Evolutionary conservation across 2,797 vertebrate species (phyloP).

Genomic region (Taenioides sp.): DNA sequence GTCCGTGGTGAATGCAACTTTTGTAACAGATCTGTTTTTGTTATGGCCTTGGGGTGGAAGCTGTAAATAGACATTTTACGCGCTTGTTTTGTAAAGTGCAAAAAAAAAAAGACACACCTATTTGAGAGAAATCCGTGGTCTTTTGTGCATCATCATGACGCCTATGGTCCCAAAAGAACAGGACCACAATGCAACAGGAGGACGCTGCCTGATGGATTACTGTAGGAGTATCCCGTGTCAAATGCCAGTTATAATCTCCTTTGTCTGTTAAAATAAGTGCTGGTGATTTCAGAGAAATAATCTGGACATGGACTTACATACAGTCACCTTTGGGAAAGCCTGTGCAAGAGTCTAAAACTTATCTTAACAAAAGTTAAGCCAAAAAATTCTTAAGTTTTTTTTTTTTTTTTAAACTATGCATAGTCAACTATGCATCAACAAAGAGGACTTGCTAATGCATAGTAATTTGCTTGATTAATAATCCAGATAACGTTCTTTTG

Average conservation of each 20-base stretch:
- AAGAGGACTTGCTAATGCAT: too few species aligned
- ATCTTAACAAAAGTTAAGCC: too few species aligned
- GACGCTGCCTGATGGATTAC: conserved; percentile 56
- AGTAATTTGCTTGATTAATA: too few species aligned
- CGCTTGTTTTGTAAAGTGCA: conserved; percentile 47
- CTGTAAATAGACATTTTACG: conserved; percentile 46
- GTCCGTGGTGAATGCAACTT: conserved; percentile 21
- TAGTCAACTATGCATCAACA: too few species aligned
- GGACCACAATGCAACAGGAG: conserved; percentile 46
- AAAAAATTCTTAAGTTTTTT: too few species aligned
- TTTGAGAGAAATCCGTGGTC: conserved; percentile 49
- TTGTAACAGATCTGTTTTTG: conserved; percentile 52
- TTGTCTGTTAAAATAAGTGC: conserved; percentile 48
- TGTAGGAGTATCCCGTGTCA: conserved; percentile 59
- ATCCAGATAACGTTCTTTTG: too few species aligned
- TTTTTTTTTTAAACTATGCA: too few species aligned
- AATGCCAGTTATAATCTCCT: conserved; percentile 66
- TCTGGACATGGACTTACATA: conserved; percentile 19
- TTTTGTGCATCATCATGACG: conserved; percentile 56
- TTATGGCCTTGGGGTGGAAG: conserved; percentile 52
- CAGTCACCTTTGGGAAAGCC: conserved; percentile 18
- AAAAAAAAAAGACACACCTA: conserved; percentile 68
- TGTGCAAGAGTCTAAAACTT: neutral
- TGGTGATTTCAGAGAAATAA: conserved; percentile 45
- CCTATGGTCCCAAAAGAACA: conserved; percentile 45